These are phyloP conservation scores for Climacteris rufus DNA, from an alignment of 2,113 vertebrate species.

Conservation along the genomic window DNA sequence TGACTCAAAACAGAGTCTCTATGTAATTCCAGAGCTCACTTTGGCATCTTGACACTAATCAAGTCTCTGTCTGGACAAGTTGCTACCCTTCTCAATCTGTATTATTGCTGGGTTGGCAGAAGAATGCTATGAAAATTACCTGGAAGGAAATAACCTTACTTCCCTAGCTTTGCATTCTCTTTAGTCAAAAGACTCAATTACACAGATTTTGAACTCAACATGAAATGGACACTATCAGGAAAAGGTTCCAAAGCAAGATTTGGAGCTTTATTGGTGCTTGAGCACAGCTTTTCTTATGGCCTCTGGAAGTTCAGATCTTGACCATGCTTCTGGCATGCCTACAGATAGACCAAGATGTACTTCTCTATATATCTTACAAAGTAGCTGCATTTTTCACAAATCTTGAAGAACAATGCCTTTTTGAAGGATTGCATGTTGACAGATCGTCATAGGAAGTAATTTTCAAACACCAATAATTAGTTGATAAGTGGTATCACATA, in stretches of 20 bases:
- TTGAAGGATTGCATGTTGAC: background rate
- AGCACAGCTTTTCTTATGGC: background rate
- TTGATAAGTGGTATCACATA: background rate
- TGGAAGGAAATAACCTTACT: background rate
- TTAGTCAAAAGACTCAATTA: background rate
- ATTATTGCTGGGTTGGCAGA: background rate
- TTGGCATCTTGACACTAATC: background rate
- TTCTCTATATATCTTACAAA: background rate
- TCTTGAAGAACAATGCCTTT: background rate
- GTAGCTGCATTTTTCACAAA: background rate
- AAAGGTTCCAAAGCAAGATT: background rate
- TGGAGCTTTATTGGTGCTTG: background rate
- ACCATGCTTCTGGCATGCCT: background rate
- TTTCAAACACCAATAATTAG: background rate
- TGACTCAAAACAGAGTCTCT: background rate
- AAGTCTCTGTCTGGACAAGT: background rate
- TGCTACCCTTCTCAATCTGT: background rate
- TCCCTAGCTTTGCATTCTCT: background rate
- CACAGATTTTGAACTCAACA: background rate
- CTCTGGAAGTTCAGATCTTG: background rate
- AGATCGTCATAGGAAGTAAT: background rate
- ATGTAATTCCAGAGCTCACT: background rate
- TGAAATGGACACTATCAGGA: background rate
- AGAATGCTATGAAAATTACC: background rate
- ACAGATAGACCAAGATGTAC: background rate